Conservation (phyloP, 2,888 invertebrate genomes). For the Aquatica leii region DNA sequence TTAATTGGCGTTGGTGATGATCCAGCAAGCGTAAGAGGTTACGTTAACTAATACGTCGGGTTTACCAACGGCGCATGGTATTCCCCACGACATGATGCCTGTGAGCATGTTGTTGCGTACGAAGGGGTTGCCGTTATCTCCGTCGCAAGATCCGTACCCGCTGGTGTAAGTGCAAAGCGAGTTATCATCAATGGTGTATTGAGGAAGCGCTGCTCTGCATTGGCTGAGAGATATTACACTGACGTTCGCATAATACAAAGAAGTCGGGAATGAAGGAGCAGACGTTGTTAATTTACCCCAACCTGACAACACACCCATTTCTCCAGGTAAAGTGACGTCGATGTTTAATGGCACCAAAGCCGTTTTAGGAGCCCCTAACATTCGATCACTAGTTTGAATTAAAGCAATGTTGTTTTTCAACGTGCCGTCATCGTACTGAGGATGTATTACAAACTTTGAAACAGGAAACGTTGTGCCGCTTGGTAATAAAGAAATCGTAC, state of each 20-base stretch:
- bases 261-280: slow-evolving; percentile 64
- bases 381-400: slow-evolving; percentile 24
- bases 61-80: slow-evolving; percentile 63
- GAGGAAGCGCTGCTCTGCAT: slow-evolving; percentile 55
- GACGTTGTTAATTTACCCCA: slow-evolving; percentile 56
- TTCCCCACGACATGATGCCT: slow-evolving; percentile 66
- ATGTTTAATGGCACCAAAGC: neutral
- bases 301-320: slow-evolving; percentile 21
- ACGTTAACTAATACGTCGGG: slow-evolving; percentile 66
- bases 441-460: slow-evolving; percentile 58
- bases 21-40: slow-evolving; percentile 61
- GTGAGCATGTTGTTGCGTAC: slow-evolving; percentile 58
- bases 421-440: slow-evolving; percentile 55
- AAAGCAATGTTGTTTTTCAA: slow-evolving; percentile 40
- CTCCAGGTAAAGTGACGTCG: slow-evolving; percentile 2
- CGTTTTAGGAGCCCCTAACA: neutral
- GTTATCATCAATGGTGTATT: slow-evolving; percentile 58
- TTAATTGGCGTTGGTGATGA: slow-evolving; percentile 38
- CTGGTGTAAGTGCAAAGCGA: slow-evolving; percentile 67
- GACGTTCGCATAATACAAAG: slow-evolving; percentile 65
- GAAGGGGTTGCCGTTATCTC: slow-evolving; percentile 66
- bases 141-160: slow-evolving; percentile 68
- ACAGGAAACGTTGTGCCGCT: slow-evolving; percentile 61
- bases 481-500: slow-evolving; percentile 60
- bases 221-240: slow-evolving; percentile 61